Base-by-base conservation (phyloP, 2,113 vertebrate genomes). In the Actenoides lindsayi region DNA sequence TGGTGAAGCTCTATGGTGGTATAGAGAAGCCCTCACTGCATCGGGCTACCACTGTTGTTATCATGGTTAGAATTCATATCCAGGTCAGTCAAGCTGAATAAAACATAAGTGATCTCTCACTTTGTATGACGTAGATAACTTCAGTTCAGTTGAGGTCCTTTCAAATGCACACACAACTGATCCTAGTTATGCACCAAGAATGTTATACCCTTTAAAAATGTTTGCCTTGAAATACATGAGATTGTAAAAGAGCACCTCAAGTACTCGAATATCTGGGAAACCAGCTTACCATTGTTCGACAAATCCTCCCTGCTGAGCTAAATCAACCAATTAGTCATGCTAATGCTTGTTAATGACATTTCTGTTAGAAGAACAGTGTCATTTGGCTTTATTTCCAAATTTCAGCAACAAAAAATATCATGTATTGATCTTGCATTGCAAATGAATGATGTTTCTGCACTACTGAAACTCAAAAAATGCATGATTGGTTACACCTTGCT, bases 331-430 rank as follows among this genome's bases (percentile, higher is more conserved):
- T 92, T 93, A 63, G 74, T 95, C 87, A 89, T 69, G 44, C 28
- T 57, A 73, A 88, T 77, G 74, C 79, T 86, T 37, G 50, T 35
- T 81, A 64, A 35, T 83, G 74, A 44, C 57, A 25, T 67, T 88
- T 84, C 59, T 84, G 57, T 89, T 75, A 46, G 60, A 67, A 63
- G 54, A 84, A 65, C 44, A 24, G 46, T 50, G 63, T 76, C 8
- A 78, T 90, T 93, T 96, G 74, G 78, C 86, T 94, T 94, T 64
- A 90, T 95, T 91, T 96, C 87, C 91, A 88, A 95, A 94, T 94
- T 89, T 70, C 54, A 60, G 68, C 80, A 83, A 64, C 51, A 64
- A 63, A 54, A 86, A 79, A 94, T 69, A 87, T 46, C 15, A 0
- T 42, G 17, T 87, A 79, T 85, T 86, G 97, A 96, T 95, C 89